phyloP scores from a whole-genome alignment of 2,113 vertebrate species.

The Poeciliopsis retropinna region DNA sequence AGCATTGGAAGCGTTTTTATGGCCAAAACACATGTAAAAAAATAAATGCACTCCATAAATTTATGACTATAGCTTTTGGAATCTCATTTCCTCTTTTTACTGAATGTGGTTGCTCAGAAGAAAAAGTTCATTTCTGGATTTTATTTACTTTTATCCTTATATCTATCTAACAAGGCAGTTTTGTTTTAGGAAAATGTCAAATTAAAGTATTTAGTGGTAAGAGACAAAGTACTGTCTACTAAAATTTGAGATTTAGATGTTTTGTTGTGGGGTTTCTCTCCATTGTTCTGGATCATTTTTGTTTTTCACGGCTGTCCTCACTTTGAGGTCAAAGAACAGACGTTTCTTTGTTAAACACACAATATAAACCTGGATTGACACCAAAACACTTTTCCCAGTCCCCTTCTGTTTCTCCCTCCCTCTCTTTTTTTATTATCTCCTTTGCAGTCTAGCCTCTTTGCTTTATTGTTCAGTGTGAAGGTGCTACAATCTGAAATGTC shows the following conservation, averaged over 20 bases:
- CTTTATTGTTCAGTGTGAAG: slow-evolving; percentile 12
- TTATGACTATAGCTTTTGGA: too few relatives aligned
- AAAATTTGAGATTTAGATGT: not conserved
- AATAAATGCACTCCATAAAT: too few relatives aligned
- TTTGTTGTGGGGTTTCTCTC: not conserved
- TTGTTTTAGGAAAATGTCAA: too few relatives aligned
- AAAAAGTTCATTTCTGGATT: too few relatives aligned
- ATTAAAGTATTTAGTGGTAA: not conserved
- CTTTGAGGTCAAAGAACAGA: slow-evolving; percentile 31
- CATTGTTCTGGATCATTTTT: not conserved
- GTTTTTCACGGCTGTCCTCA: not conserved
- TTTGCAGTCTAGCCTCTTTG: slow-evolving; percentile 2
- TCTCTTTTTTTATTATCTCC: not conserved
- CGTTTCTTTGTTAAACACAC: not conserved
- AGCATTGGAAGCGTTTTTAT: too few relatives aligned
- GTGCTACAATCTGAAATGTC: not conserved
- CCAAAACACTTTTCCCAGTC: not conserved
- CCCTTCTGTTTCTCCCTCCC: too few relatives aligned
- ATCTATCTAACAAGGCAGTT: not conserved
- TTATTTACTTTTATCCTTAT: not conserved
- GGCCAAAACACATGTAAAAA: too few relatives aligned
- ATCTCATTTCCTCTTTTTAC: too few relatives aligned
- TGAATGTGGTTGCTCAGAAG: too few relatives aligned
- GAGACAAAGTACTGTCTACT: not conserved
- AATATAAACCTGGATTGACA: slow-evolving; percentile 27